Conservation (phyloP, 2,113 vertebrate genomes). For the Crypturellus undulatus region DNA sequence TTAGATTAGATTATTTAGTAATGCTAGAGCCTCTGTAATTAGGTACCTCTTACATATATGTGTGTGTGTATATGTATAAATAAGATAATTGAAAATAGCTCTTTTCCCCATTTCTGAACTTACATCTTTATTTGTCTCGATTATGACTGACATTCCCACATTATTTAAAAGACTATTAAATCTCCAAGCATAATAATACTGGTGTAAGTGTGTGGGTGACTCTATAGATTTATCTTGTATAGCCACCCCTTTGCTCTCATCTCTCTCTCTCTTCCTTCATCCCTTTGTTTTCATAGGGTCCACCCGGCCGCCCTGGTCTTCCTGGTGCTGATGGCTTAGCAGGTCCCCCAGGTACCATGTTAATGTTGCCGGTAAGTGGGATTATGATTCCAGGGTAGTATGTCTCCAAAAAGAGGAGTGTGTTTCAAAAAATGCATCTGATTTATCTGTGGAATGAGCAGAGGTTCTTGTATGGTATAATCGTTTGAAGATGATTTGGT, state of each 20-base stretch:
- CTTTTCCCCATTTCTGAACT: background rate
- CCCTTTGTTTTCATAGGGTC: constrained; percentile 81
- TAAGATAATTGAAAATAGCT: background rate
- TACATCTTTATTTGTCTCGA: background rate
- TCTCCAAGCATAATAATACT: background rate
- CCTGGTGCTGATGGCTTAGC: constrained; percentile 94
- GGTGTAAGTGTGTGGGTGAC: background rate
- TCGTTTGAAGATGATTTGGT: background rate
- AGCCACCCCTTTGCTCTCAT: background rate
- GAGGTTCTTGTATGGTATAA: background rate
- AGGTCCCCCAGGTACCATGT: constrained; percentile 95
- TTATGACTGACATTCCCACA: background rate
- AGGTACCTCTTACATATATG: background rate
- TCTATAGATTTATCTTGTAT: background rate
- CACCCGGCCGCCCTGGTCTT: constrained; percentile 91
- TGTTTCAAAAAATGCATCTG: background rate
- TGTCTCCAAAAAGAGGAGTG: background rate
- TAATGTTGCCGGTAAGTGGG: constrained; percentile 93
- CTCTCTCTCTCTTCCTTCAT: background rate
- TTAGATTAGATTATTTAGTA: background rate
- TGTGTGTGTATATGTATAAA: no score
- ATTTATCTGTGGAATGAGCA: background rate
- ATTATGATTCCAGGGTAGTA: background rate
- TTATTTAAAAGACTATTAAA: background rate
- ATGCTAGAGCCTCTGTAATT: background rate